Conservation (phyloP, 2,113 vertebrate genomes). For the Miniopterus natalensis region DNA sequence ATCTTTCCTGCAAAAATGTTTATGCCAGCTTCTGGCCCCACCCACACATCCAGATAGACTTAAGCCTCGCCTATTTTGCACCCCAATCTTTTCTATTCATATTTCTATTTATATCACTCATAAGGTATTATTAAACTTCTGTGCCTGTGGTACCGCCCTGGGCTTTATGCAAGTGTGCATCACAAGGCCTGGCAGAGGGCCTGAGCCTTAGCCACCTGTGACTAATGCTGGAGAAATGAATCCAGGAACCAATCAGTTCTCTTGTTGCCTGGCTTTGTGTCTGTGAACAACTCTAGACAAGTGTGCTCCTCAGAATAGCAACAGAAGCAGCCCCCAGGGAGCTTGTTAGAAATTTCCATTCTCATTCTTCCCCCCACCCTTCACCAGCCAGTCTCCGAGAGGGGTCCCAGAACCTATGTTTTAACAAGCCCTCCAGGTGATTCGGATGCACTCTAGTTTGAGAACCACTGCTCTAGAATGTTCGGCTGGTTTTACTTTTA, state of each 20-base stretch:
- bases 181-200: neutral
- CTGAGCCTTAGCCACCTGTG: neutral
- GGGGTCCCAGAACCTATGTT: neutral
- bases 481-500: neutral
- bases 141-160: neutral
- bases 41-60: neutral
- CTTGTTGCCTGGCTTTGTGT: neutral
- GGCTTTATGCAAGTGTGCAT: neutral
- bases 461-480: neutral
- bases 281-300: constrained; percentile 12
- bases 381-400: neutral
- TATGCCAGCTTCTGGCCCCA: neutral
- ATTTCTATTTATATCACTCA: neutral
- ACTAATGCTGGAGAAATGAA: neutral
- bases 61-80: neutral
- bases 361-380: no score
- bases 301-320: neutral
- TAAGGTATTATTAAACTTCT: neutral
- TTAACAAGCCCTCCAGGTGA: neutral
- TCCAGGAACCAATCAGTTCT: neutral
- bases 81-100: neutral
- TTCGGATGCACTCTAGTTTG: neutral
- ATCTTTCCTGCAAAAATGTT: neutral
- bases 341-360: neutral
- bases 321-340: neutral